A percentile compares a stretch with the other conserved stretches of the same genome.
phyloP scores from a whole-genome alignment of 2,888 invertebrate species.

The Physocephala rufipes region DNA sequence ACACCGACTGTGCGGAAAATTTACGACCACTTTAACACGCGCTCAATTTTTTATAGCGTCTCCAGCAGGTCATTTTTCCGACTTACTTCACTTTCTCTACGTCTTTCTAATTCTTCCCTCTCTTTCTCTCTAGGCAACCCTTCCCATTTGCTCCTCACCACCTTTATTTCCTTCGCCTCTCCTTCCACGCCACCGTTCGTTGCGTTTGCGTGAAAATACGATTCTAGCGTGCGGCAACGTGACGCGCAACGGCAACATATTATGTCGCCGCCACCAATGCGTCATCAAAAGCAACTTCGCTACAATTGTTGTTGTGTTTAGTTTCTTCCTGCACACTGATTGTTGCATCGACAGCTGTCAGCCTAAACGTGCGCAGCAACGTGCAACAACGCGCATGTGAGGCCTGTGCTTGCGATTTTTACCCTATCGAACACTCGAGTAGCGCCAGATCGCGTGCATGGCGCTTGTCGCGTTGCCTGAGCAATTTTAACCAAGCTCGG shows the following conservation, averaged over 20 bases:
- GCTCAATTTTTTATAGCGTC: background rate
- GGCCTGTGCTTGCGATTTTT: slow-evolving; percentile 18
- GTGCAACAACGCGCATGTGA: slow-evolving; percentile 30
- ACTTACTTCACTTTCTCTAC: no score
- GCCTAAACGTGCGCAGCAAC: slow-evolving; percentile 1
- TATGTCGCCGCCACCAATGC: background rate
- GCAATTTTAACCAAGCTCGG: background rate
- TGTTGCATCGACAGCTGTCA: slow-evolving; percentile 32
- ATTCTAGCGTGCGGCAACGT: slow-evolving; percentile 8
- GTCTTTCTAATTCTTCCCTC: no score
- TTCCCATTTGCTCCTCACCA: background rate
- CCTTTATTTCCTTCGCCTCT: background rate
- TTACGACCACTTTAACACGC: slow-evolving; percentile 22
- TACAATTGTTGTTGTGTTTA: background rate
- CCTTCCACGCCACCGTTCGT: background rate
- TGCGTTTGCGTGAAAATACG: background rate
- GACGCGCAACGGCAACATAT: background rate
- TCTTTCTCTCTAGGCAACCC: no score
- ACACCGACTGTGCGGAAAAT: slow-evolving; percentile 5
- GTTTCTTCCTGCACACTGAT: slow-evolving; percentile 9
- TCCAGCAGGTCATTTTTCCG: no score
- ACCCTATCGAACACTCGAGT: slow-evolving; percentile 7
- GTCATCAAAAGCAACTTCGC: background rate
- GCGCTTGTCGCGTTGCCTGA: slow-evolving; percentile 10
- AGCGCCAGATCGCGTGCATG: slow-evolving; percentile 9